phyloP scores from a whole-genome alignment of 2,797 vertebrate species.

The Microchirus variegatus region DNA sequence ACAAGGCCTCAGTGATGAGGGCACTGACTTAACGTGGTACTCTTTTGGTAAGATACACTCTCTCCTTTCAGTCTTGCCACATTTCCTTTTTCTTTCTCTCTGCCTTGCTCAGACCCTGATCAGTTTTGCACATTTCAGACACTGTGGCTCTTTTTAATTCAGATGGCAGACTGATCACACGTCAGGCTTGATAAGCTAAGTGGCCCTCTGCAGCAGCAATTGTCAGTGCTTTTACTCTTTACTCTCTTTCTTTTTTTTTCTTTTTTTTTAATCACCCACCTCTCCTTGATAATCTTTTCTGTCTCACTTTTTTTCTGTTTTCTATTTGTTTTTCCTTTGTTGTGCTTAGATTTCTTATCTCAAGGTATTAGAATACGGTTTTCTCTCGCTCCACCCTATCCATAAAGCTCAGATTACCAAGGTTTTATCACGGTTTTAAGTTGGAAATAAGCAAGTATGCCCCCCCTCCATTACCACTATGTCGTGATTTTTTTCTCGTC shows the following conservation, averaged over 20 bases:
- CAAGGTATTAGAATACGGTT: constrained; percentile 51
- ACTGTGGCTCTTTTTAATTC: constrained; percentile 72
- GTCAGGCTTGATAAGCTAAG: constrained; percentile 74
- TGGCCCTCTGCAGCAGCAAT: constrained; percentile 69
- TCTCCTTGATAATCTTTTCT: constrained; percentile 49
- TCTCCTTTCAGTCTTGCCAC: constrained; percentile 38
- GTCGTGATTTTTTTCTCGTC: constrained; percentile 64
- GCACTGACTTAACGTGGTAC: constrained; percentile 60
- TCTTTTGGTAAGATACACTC: constrained; percentile 46
- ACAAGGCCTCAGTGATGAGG: constrained; percentile 50
- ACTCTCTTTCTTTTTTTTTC: too few relatives aligned
- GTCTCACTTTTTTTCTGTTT: constrained; percentile 24
- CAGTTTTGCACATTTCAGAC: constrained; percentile 63
- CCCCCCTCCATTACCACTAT: constrained; percentile 43
- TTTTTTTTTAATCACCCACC: constrained; percentile 58
- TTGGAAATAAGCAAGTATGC: constrained; percentile 58
- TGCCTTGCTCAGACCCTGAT: constrained; percentile 54
- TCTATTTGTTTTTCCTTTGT: constrained; percentile 38
- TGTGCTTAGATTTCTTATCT: constrained; percentile 52
- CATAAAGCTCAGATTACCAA: constrained; percentile 71
- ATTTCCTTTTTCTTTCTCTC: constrained; percentile 37
- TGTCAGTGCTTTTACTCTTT: constrained; percentile 64
- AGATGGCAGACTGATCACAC: constrained; percentile 64
- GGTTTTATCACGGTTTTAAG: constrained; percentile 65
- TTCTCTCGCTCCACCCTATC: constrained; percentile 33